Base-by-base conservation (phyloP, 2,888 invertebrate species). In the Boloria euphrosyne region DNA sequence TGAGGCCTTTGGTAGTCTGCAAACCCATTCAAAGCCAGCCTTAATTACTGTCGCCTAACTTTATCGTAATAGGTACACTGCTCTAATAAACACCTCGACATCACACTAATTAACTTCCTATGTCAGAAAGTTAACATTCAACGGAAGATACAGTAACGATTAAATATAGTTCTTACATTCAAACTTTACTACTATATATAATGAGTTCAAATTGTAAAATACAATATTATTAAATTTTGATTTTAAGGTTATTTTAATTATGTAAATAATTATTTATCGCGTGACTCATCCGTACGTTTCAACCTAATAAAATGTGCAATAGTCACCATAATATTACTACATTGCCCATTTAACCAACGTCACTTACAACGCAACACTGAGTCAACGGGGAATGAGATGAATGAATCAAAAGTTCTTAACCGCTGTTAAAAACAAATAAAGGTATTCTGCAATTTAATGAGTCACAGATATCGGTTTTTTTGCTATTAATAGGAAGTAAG, bases 21-120 rank as follows among this genome's bases (percentile, higher is more conserved):
- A 59, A 51, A 65, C 57, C 70, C 72, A 72, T 70, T 71, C 65
- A 62, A 70, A 73, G 71, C 72, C 63, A 54, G 57, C 70, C 51
- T 65, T 75, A 74, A 75, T 72, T 73, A 73, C 69, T 72, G 71
- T 68, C 74, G 70, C 74, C 75, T 75, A 75, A 78, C 79, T 79
- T 83, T 76, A 72, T 75, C 74, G 74, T 72, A 80, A 80, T 79
- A n/a, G n/a, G n/a, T n/a, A 80, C 81, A 82, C 78, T 66, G 59
- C 66, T 55, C 62, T 77, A 80, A 81, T 84, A 83, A 84, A 84
- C 83, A 82, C 78, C 74, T 76, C 81, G 80, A 83, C 84, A 82
- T 80, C 78, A 79, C 77, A 78, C 79, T 83, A 83, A 85, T 75
- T 74, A 74, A 74, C 68, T 75, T 67, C 69, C 59, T 43, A 62